Base-by-base conservation (phyloP, 2,797 vertebrate species). In the Pristis pectinata region DNA sequence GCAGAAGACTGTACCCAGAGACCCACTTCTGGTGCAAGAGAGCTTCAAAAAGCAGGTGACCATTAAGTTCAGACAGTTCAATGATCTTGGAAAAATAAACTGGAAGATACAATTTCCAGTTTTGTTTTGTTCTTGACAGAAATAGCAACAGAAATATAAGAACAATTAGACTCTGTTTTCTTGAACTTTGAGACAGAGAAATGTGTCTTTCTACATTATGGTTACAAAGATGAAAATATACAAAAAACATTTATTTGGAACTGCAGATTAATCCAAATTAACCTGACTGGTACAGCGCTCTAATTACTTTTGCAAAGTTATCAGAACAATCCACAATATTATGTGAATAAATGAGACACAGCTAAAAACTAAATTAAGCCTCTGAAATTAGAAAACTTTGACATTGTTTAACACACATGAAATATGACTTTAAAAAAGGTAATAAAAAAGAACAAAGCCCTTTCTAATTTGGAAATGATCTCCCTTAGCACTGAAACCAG, bases 391-490 rank as follows among this genome's bases (percentile, higher is more conserved):
- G 22, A 24, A 67, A n/a, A 37, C 30, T 19, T 64, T 61, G 85
- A 37, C 34, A 37, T 67, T 89, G 34, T 89, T 37, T 19, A 67
- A 8, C 13, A 49, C 41, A 74, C 77, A 79, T 79, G n/a, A 79
- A 79, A 79, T 41, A 30, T 74, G 70, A 74, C 70, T 27, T 70
- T 70, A 70, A 74, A 74, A 74, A 24, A 24, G 70, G 19, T 74
- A 74, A 41, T 0, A 67, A 61, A 30, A 15, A 44, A 37, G n/a
- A 37, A 61, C 17, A 61, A 91, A 91, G 17, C 8, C 56, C 19
- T 91, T 91, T 64, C 59, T 41, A 91, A 91, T 91, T 64, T 91
- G 61, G n/a, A 67, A 91, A 91, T 91, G 22, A 67, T 64, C 61
- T 64, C 85, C 56, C 17, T 89, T 19, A 89, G 15, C 30, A 41